phyloP scores from a whole-genome alignment of 2,797 vertebrate species.

The Cyprinella venusta region DNA sequence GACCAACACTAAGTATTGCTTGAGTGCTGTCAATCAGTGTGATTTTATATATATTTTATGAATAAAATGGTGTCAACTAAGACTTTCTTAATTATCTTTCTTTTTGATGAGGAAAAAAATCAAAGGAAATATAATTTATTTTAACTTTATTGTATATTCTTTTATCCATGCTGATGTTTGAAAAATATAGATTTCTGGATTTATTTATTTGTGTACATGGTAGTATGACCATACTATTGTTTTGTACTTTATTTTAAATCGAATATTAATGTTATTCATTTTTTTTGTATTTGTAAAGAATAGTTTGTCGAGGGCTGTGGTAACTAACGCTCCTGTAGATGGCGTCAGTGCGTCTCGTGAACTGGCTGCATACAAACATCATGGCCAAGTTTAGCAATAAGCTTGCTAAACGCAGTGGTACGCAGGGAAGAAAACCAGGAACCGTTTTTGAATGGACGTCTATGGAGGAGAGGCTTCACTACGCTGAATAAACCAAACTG shows the following conservation, averaged over 20 bases:
- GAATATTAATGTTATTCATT: too few species aligned
- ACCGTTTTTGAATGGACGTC: background rate
- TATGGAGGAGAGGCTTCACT: background rate
- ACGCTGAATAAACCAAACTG: background rate
- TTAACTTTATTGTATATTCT: background rate
- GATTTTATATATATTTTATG: constrained; percentile 63
- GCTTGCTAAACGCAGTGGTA: background rate
- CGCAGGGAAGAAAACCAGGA: background rate
- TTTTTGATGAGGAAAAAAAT: background rate
- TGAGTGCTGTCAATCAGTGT: constrained; percentile 56
- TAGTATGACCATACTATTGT: background rate
- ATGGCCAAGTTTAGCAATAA: constrained; percentile 50
- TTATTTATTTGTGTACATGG: background rate
- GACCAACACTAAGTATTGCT: constrained; percentile 58
- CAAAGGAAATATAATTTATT: background rate
- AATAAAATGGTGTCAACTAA: constrained; percentile 62
- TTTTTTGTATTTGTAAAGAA: background rate
- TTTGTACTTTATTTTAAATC: background rate
- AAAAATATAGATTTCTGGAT: background rate
- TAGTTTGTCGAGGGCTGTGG: background rate
- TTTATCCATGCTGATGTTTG: background rate
- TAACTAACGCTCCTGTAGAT: constrained; percentile 8
- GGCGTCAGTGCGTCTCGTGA: constrained; percentile 13
- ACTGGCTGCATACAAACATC: background rate
- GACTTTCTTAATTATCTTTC: background rate